Evolutionary conservation across 1,140 invertebrate species (phyloP), one percentile per base, ranked within the genome.

Genomic region (Cydia strobilella): DNA sequence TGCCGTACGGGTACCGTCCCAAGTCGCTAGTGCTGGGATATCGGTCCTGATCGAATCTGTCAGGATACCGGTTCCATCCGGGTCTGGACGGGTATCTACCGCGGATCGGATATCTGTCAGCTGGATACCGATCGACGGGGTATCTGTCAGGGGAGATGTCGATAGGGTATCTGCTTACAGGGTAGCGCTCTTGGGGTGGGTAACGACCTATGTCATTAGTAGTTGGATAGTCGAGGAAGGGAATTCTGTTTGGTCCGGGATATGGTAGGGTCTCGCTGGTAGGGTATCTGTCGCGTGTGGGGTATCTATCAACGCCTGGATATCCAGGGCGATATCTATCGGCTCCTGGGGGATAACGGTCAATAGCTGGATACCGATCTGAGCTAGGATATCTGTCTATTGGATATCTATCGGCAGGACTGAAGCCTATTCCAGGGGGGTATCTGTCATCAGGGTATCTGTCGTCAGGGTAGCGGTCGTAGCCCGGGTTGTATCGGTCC

Each of bases 61-160:
- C 88, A 83, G 91, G 84, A 87, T 93, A 93, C 65, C 86, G 84
- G 75, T 83, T 90, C 66, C 84, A 93, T 45, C 90, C 87, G 4
- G 89, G 86, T 74, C 86, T 86, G 54, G 80, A 27, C 75, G 90
- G 84, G 80, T 88, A 93, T 76, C 93, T 39, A 63, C 87, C 87
- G 23, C 87, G 80, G 20, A 84, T 75, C 15, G 83, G 84, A 75
- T 84, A 86, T 81, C 84, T 79, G 35, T 81, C 76, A 18, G 31
- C 15, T 39, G 65, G 65, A 69, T 69, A 69, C 65, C 31, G 27
- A 10, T 69, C 65, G 65, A 18, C 15, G 15, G 93, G 92, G 81
- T 93, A 93, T 90, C 84, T 90, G 73, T 90, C 94, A 65, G 93
- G 92, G 78, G 93, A 93, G 77, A 86, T 78, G 25, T 91, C 90